Conservation (phyloP, 2,113 vertebrate species). For the Nycticorax nycticorax region DNA sequence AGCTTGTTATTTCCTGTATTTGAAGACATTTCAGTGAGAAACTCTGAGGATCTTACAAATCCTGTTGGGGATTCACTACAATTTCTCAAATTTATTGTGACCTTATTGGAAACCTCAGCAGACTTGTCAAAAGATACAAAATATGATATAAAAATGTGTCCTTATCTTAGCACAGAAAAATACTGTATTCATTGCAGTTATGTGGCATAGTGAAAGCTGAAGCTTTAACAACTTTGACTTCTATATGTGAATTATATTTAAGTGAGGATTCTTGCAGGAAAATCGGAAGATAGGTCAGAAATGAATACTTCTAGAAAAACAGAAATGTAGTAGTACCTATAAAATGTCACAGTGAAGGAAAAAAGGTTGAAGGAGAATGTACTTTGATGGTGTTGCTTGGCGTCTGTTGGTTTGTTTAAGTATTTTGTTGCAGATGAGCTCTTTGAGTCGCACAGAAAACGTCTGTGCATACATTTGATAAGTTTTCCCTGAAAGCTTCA, state of each 20-base stretch:
- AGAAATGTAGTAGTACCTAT: background rate
- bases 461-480: background rate
- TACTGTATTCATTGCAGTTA: background rate
- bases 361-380: background rate
- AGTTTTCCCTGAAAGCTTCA: background rate
- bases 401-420: conserved; percentile 21
- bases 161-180: background rate
- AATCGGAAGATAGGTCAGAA: background rate
- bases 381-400: background rate
- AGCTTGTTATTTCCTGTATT: background rate
- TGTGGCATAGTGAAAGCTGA: background rate
- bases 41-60: background rate
- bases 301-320: background rate
- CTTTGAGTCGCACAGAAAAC: background rate
- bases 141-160: background rate
- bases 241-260: background rate
- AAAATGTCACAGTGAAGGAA: background rate
- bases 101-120: background rate
- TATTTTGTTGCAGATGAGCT: background rate
- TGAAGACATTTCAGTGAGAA: background rate
- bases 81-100: background rate
- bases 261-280: background rate
- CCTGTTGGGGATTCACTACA: background rate
- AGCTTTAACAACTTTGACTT: background rate
- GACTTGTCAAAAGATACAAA: background rate